phyloP scores from a whole-genome alignment of 2,797 vertebrate species.

The Orientallactaga sibirica region DNA sequence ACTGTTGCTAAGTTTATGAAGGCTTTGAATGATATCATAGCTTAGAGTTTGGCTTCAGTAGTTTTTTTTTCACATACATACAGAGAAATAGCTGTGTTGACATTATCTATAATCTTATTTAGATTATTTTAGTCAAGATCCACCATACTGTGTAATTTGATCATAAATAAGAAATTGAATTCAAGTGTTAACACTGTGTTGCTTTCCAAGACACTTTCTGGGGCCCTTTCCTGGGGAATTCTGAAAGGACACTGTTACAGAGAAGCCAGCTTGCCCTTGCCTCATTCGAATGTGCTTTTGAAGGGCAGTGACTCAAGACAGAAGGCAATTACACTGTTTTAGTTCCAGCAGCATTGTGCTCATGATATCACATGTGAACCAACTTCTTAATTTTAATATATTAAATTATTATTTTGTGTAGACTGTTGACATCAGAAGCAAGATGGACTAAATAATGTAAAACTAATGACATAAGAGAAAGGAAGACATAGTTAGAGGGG shows the following conservation, averaged over 20 bases:
- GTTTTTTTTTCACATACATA: constrained; percentile 52
- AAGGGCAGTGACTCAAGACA: not conserved
- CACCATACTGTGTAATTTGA: constrained; percentile 27
- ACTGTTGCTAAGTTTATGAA: constrained; percentile 38
- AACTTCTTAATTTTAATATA: constrained; percentile 1
- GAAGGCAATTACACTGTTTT: constrained; percentile 18
- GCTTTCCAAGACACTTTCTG: constrained; percentile 22
- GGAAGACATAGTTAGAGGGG: not conserved
- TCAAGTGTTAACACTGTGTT: constrained; percentile 60
- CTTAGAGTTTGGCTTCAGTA: constrained; percentile 59
- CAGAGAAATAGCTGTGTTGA: constrained; percentile 36
- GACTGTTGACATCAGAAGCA: not conserved
- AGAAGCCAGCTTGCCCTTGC: not conserved
- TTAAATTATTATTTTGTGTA: constrained; percentile 38
- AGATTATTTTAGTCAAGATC: constrained; percentile 44
- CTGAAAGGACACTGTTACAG: not conserved
- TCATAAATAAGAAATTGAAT: constrained; percentile 69
- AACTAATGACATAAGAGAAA: constrained; percentile 40
- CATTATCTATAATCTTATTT: constrained; percentile 49
- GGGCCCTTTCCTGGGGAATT: constrained; percentile 1
- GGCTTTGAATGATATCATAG: not conserved
- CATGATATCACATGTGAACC: not conserved
- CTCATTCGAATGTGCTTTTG: constrained; percentile 3
- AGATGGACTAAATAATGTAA: constrained; percentile 28
- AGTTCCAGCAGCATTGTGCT: not conserved